Base-by-base conservation (phyloP, 1,140 invertebrate species). In the Drosophila nasuta region DNA sequence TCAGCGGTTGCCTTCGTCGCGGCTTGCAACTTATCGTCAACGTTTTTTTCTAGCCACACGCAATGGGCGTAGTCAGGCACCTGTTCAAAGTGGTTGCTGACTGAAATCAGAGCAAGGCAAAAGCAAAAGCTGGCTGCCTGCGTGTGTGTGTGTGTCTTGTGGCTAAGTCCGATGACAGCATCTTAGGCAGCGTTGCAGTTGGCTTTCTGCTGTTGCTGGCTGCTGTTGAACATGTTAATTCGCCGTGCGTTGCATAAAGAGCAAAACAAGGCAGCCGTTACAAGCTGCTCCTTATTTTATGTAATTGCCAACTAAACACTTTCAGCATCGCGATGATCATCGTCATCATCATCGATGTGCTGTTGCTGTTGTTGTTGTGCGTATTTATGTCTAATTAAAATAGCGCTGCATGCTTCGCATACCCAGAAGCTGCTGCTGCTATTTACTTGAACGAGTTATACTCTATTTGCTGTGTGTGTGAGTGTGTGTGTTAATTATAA, bases 301-400 rank as follows among this genome's bases (percentile, higher is more conserved):
- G 83, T 87, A 87, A 87, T 87, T 87, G 83, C 66, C 74, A 89
- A 72, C 85, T 87, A 87, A 87, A 87, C 83, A 87, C 83, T 87
- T 87, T 88, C 83, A 59, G 83, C 20, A 56, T 58, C 70, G 35
- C 79, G 72, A 85, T 77, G 48, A 51, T 62, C 43, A 51, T 51
- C 57, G 54, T 58, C 57, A 43, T 62, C 76, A 38, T 28, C 64
- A 35, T 57, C 46, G 17, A n/a, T 38, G 15, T 10, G 20, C 20
- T 25, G 20, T 25, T 20, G 3, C 2, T 20, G 20, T 63, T 30
- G 52, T n/a, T 48, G 35, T 33, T 58, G 75, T 72, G 69, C 63
- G 73, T 82, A 82, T 88, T 87, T 88, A 89, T 87, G 83, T 87
- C 83, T 87, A 88, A 87, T 87, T 87, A 83, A 87, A 87, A 89